A percentile compares a stretch with the other conserved stretches of the same genome.
Conservation (phyloP, 2,888 invertebrate species). For the Habroteleia sp. region DNA sequence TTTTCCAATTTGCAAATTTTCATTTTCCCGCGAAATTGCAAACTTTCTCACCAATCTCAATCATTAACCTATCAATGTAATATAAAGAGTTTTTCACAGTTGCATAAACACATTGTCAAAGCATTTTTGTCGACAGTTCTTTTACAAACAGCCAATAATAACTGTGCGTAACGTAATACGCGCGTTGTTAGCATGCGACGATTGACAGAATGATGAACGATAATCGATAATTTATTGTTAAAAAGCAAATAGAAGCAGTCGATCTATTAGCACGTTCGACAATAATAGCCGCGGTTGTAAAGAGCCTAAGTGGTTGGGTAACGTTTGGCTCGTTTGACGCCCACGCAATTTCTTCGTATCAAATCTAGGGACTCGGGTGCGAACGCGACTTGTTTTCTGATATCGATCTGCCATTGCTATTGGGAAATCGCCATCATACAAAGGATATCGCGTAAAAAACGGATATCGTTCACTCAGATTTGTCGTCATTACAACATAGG, state of each 20-base stretch:
- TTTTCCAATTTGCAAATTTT: too few species aligned
- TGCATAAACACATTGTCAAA: conserved; percentile 1
- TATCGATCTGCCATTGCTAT: conserved; percentile 59
- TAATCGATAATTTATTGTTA: conserved; percentile 71
- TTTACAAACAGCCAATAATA: conserved; percentile 14
- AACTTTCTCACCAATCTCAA: too few species aligned
- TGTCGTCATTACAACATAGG: conserved; percentile 21
- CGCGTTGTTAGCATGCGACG: conserved; percentile 41
- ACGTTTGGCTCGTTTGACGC: conserved; percentile 65
- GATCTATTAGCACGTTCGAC: conserved; percentile 73
- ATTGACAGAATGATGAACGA: conserved; percentile 60
- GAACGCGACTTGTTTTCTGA: conserved; percentile 58
- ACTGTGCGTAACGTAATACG: conserved; percentile 47
- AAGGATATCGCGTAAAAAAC: conserved; percentile 29
- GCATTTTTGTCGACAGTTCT: conserved; percentile 4
- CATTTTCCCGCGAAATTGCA: too few species aligned
- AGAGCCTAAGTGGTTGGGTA: conserved; percentile 71
- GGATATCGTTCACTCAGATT: conserved; percentile 28
- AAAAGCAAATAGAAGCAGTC: conserved; percentile 70
- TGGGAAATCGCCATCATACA: conserved; percentile 47
- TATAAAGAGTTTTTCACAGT: too few species aligned
- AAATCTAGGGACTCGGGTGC: conserved; percentile 52
- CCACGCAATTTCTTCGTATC: conserved; percentile 60
- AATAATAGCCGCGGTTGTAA: conserved; percentile 70
- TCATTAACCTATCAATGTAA: too few species aligned